Evolutionary conservation across 1,140 invertebrate species (phyloP).

Genomic region (Heliconius melpomene): DNA sequence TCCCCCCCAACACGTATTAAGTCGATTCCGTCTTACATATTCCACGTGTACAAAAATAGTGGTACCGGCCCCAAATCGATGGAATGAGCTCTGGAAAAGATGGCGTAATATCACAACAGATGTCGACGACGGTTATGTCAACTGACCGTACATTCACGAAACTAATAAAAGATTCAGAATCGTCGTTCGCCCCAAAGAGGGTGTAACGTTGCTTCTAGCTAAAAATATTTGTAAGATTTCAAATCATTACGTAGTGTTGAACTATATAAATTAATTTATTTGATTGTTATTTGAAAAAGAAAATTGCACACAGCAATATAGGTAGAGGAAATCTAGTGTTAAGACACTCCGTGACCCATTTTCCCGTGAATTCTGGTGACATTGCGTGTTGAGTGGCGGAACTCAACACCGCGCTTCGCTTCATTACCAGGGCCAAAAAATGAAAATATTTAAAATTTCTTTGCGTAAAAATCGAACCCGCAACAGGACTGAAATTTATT

Average conservation of each 20-base stretch:
- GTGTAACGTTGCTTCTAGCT: slow-evolving; percentile 61
- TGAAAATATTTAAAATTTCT: too few species aligned
- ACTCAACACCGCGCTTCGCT: too few species aligned
- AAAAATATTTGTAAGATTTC: neutral
- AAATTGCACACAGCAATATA: too few species aligned
- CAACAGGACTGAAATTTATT: too few species aligned
- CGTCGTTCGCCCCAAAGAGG: slow-evolving; percentile 70
- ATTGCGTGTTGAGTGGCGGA: too few species aligned
- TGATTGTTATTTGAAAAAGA: neutral
- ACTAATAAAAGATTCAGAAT: slow-evolving; percentile 80
- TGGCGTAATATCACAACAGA: slow-evolving; percentile 78
- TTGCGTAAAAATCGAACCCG: too few species aligned
- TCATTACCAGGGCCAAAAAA: too few species aligned
- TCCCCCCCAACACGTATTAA: slow-evolving; percentile 52
- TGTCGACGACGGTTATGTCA: slow-evolving; percentile 78
- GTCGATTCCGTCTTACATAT: slow-evolving; percentile 62
- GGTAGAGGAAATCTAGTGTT: too few species aligned
- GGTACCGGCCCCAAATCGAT: slow-evolving; percentile 57
- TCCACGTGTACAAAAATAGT: slow-evolving; percentile 70
- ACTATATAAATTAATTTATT: neutral
- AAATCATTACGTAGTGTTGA: neutral
- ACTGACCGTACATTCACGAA: slow-evolving; percentile 74
- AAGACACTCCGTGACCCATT: too few species aligned
- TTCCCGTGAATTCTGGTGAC: too few species aligned
- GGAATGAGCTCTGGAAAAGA: slow-evolving; percentile 60